Evolutionary conservation across 2,113 vertebrate species (phyloP), one percentile per base, ranked within the genome.

Genomic region (Tor tambroides): DNA sequence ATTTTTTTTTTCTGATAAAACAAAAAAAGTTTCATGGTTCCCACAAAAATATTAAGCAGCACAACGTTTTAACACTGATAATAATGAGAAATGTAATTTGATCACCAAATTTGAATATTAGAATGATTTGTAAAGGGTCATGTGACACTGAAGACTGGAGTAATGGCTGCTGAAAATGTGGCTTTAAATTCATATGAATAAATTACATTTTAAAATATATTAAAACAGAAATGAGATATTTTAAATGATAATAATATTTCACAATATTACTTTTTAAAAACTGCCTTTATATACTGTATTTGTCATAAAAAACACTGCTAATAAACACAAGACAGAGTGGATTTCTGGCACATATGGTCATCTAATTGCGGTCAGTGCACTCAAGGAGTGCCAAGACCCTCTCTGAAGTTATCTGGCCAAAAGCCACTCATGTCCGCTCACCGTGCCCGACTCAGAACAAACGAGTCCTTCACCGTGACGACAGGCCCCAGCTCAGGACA

Each of bases 401-500:
- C 11, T 56, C 10, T 38, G 2, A 38, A 21, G 21, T 21, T 38
- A 80, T 14, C 32, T n/a, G 51, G 30, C n/a, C 80, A 67, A 46
- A 67, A 67, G 9, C n/a, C 61, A 28, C n/a, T 6, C 6, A 67
- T 63, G 15, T 7, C 28, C 35, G 90, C 95, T 95, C 93, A 99
- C 98, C 98, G 95, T 56, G 98, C 98, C 79, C 98, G 95, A 94
- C 98, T 99, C 85, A 99, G 88, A 15, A 99, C 97, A 59, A 98
- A 98, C 49, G 98, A 98, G 93, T 99, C 98, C 89, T 96, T 96
- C 85, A 99, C 98, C 3, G 97, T 99, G 89, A 99, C 97, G 88
- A 99, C 94, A 0, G 98, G 97, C 32, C 98, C 98, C 77, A 99
- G 92, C 82, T 99, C 98, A 1, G 98, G 98, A 94, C 98, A 99